Base-by-base conservation (phyloP, 2,888 invertebrate genomes). In the Lathronympha strigana region DNA sequence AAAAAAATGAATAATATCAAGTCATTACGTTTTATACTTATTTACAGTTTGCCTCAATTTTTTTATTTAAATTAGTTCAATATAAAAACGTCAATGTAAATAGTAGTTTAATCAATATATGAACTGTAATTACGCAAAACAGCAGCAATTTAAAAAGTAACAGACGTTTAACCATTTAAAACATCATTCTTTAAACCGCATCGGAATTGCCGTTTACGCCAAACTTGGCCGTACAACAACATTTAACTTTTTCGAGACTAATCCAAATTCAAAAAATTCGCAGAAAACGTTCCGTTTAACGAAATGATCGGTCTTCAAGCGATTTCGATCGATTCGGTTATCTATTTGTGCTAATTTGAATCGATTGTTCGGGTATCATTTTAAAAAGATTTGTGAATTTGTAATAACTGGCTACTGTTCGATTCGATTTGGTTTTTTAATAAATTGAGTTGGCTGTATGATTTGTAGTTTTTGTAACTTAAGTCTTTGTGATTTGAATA, bases 391-490 rank as follows among this genome's bases (percentile, higher is more conserved):
- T 47, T 33, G 19, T 47, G 69, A 76, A 75, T 72, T 76, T 76
- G 73, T 77, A 77, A 80, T 77, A 73, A 75, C 72, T 68, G 78
- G 73, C 82, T 83, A 79, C 84, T 76, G 83, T 84, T 83, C 73
- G 67, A 69, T 69, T 70, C 38, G 68, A 73, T 73, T 73, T 73
- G 63, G 45, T 68, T 40, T 40, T 40, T 40, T 9, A 21, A 43
- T 43, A 43, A 21, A 13, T 43, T 43, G 11, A 43, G 40, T 40
- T 40, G 17, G 9, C 1, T 8, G 2, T 19, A 3, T 15, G 2
- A 17, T 40, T 8, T 19, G 2, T 28, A 3, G 28, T 40, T 40
- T 17, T 17, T 36, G n/a, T 5, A n/a, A 40, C 15, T n/a, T 28
- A 4, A 31, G 6, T 58, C 17, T 21, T 23, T 58, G 19, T 31